phyloP scores from a whole-genome alignment of 2,113 vertebrate genomes.

The Merops nubicus region DNA sequence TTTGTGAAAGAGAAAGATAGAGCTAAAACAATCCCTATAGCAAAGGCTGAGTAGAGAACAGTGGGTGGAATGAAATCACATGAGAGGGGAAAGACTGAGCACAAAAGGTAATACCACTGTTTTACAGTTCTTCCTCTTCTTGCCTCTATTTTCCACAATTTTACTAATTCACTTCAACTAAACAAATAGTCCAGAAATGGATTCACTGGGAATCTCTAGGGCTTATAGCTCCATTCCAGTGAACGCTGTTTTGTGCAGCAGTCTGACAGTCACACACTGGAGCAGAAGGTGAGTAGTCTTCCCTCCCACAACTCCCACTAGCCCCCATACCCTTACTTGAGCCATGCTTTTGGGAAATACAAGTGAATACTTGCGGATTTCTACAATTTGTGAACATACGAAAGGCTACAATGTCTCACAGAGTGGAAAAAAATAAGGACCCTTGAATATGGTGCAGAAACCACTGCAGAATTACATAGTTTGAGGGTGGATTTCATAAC shows the following conservation, averaged over 20 bases:
- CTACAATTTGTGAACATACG: background rate
- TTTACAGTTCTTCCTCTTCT: background rate
- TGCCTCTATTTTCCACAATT: background rate
- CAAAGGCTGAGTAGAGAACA: background rate
- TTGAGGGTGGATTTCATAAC: background rate
- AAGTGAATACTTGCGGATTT: accelerated
- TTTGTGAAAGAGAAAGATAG: background rate
- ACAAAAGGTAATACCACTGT: background rate
- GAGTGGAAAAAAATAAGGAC: background rate
- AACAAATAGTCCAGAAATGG: background rate
- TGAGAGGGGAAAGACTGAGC: background rate
- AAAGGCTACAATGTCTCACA: background rate
- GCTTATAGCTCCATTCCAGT: background rate
- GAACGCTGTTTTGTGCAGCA: background rate
- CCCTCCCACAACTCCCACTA: background rate
- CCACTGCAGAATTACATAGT: background rate
- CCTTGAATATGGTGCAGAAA: background rate
- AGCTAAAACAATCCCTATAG: background rate
- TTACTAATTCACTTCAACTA: background rate
- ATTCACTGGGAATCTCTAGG: background rate
- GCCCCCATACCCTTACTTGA: background rate
- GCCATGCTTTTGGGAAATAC: background rate
- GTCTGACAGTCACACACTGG: accelerated
- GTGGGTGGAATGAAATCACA: background rate
- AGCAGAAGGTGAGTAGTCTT: accelerated